phyloP scores from a whole-genome alignment of 2,888 invertebrate species.

The Parthenolecanium corni region DNA sequence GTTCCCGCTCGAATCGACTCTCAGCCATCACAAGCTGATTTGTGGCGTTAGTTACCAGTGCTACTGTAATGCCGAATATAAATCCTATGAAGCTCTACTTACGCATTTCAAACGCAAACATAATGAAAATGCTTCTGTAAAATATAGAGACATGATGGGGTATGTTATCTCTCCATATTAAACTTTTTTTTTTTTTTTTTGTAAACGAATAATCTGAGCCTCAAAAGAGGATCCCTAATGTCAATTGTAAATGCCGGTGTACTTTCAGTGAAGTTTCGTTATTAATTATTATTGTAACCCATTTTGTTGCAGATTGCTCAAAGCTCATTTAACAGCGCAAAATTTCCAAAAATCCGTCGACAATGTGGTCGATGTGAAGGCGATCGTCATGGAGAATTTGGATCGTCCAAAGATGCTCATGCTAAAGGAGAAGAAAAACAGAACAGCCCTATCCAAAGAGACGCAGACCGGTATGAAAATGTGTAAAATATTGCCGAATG shows the following conservation, averaged over 20 bases:
- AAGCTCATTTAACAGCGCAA: slow-evolving; percentile 12
- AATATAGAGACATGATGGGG: slow-evolving; percentile 19
- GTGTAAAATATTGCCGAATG: slow-evolving; percentile 22
- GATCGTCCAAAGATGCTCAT: not conserved
- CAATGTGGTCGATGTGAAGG: slow-evolving; percentile 5
- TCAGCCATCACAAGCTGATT: slow-evolving; percentile 24
- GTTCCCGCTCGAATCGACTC: slow-evolving; percentile 27
- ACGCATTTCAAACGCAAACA: slow-evolving; percentile 22
- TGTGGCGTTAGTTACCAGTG: slow-evolving; percentile 30
- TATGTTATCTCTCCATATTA: not conserved
- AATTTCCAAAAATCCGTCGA: slow-evolving; percentile 12
- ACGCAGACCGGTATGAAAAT: slow-evolving; percentile 24
- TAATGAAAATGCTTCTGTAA: not conserved
- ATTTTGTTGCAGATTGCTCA: slow-evolving; percentile 1
- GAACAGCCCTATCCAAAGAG: slow-evolving; percentile 12
- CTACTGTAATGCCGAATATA: slow-evolving; percentile 28
- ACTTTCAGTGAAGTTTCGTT: not conserved
- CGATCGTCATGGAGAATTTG: slow-evolving; percentile 7
- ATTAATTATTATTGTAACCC: not conserved
- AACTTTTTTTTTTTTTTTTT: not conserved
- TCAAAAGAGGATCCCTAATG: not conserved
- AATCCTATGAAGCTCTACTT: slow-evolving; percentile 29
- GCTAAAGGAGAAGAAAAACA: slow-evolving; percentile 7
- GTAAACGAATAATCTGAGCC: not conserved
- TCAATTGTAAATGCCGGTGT: not conserved